Percentiles rank a stretch among this genome's conserved stretches.
Conservation (phyloP, 2,113 vertebrate genomes). For the Erythrolamprus reginae region DNA sequence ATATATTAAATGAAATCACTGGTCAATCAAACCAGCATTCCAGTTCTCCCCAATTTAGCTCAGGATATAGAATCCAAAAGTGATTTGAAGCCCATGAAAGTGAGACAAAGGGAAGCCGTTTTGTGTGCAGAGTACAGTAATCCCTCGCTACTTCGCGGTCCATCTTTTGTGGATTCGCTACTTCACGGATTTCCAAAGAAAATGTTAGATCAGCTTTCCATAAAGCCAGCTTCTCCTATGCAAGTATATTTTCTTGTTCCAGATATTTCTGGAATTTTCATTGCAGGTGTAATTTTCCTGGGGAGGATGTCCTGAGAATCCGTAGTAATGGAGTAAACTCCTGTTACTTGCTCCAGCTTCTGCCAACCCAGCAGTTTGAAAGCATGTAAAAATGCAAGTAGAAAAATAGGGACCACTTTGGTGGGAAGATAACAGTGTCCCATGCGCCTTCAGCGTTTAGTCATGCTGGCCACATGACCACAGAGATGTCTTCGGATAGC, state of each 20-base stretch:
- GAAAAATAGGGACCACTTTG: no score
- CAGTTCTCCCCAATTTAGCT: neutral
- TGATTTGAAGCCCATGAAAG: neutral
- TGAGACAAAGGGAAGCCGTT: neutral
- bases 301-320: neutral
- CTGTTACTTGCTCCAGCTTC: no score
- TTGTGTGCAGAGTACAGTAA: neutral
- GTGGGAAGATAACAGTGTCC: no score
- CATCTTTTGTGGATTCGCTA: no score
- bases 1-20: neutral
- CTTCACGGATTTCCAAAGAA: no score
- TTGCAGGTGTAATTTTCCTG: neutral
- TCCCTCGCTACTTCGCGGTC: no score
- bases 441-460: no score
- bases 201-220: neutral
- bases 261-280: neutral
- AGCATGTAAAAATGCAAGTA: no score
- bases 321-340: no score
- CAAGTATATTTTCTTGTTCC: neutral
- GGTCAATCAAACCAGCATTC: neutral
- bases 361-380: no score
- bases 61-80: neutral
- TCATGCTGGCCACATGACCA: no score
- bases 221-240: neutral
- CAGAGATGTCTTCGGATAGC: no score